Conservation (phyloP, 1,140 invertebrate genomes). For the Anthonomus grandis region DNA sequence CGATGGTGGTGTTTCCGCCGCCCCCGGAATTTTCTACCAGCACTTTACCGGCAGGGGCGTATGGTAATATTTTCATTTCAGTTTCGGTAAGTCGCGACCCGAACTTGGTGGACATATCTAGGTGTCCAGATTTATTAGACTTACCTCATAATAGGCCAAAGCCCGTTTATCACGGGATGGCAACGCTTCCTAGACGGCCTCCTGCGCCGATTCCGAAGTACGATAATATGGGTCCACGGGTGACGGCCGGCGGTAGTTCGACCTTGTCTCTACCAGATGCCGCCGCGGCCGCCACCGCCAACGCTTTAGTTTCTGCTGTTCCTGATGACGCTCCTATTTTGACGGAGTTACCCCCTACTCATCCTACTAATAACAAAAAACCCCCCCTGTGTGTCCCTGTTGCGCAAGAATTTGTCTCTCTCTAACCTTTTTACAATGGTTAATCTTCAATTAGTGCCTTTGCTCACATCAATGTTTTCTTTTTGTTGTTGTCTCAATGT, state of each 20-base stretch:
- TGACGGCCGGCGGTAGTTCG: constrained; percentile 80
- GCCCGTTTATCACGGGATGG: constrained; percentile 47
- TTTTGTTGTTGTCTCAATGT: constrained; percentile 7
- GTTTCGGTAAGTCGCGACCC: constrained; percentile 69
- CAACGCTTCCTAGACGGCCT: constrained; percentile 49
- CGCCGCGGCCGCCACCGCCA: constrained; percentile 35
- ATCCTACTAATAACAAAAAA: no score
- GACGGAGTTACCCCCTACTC: constrained; percentile 52
- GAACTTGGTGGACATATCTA: constrained; percentile 53
- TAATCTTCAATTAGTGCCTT: constrained; percentile 51
- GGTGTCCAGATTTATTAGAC: constrained; percentile 76
- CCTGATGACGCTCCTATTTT: constrained; percentile 41
- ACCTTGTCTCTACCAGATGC: constrained; percentile 74
- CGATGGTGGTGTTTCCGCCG: constrained; percentile 56
- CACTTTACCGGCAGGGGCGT: constrained; percentile 57
- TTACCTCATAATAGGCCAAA: constrained; percentile 63
- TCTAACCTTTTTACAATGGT: constrained; percentile 46
- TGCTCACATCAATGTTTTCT: constrained; percentile 44
- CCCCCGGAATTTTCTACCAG: constrained; percentile 65
- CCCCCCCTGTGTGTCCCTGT: constrained; percentile 48
- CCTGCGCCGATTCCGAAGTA: constrained; percentile 51
- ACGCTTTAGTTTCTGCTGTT: no score
- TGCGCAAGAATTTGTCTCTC: constrained; percentile 47
- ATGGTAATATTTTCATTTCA: constrained; percentile 72
- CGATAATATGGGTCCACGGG: constrained; percentile 85